Conservation (phyloP, 2,888 invertebrate species). For the Crioceris asparagi region DNA sequence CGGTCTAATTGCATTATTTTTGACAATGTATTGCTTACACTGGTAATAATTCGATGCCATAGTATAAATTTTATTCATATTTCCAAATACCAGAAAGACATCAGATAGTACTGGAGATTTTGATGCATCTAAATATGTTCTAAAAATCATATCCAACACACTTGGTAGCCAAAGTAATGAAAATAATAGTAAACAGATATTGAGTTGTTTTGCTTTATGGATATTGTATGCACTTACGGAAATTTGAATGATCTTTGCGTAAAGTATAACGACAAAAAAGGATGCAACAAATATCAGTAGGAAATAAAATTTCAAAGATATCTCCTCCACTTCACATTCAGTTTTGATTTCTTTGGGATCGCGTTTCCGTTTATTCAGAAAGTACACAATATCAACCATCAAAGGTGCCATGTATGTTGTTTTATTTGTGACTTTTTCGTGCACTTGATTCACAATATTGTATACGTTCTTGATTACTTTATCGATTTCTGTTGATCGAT, state of each 20-base stretch:
- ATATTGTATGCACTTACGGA: constrained; percentile 18
- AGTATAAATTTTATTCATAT: background rate
- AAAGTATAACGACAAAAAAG: constrained; percentile 27
- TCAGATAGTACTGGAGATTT: background rate
- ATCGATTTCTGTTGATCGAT: constrained; percentile 25
- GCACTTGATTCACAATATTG: constrained; percentile 24
- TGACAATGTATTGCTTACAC: too few species aligned
- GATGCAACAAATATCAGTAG: constrained; percentile 26
- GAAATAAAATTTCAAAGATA: constrained; percentile 25
- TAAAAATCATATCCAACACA: constrained; percentile 27
- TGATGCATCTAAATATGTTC: constrained; percentile 20
- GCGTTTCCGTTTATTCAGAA: constrained; percentile 15
- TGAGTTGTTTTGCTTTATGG: constrained; percentile 18
- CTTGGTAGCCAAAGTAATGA: constrained; percentile 32
- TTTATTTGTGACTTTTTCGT: constrained; percentile 12
- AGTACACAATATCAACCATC: constrained; percentile 22
- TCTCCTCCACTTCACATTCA: constrained; percentile 12
- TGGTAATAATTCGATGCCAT: too few species aligned
- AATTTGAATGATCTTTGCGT: constrained; percentile 25
- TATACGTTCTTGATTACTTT: constrained; percentile 29
- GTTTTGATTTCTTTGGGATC: constrained; percentile 11
- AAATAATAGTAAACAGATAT: constrained; percentile 23
- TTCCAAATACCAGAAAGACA: background rate
- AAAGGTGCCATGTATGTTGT: constrained; percentile 11
- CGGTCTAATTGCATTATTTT: too few species aligned